Conservation (phyloP, 2,797 vertebrate species). For the Microchirus variegatus region DNA sequence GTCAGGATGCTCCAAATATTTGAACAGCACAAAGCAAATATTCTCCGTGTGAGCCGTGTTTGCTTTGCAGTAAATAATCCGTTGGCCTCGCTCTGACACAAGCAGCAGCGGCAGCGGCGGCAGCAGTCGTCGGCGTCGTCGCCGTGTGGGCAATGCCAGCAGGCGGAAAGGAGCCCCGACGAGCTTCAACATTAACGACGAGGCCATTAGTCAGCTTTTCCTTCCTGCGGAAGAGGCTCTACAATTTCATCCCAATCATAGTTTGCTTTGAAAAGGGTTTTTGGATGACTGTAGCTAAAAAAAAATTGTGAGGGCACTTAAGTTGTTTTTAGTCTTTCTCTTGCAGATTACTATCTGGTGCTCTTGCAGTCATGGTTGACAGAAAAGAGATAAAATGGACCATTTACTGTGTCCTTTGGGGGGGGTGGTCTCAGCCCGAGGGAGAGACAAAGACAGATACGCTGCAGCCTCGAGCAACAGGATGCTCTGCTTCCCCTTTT, state of each 20-base stretch:
- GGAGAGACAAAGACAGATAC: conserved; percentile 14
- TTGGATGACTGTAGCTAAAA: conserved; percentile 70
- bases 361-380: conserved; percentile 78
- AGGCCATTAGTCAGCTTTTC: conserved; percentile 79
- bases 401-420: conserved; percentile 75
- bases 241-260: conserved; percentile 88
- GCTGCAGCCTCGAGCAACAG: conserved; percentile 23
- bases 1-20: conserved; percentile 87
- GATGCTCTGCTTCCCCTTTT: conserved; percentile 29
- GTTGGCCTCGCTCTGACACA: conserved; percentile 19
- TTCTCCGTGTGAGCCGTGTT: conserved; percentile 62
- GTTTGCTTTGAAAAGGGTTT: conserved; percentile 79
- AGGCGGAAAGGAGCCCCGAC: conserved; percentile 77
- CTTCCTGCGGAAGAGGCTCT: conserved; percentile 86
- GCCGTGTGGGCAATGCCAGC: conserved; percentile 73
- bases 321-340: conserved; percentile 71
- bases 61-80: conserved; percentile 40
- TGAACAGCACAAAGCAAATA: conserved; percentile 89
- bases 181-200: conserved; percentile 77
- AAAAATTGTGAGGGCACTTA: conserved; percentile 80
- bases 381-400: conserved; percentile 79
- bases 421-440: conserved; percentile 54
- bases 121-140: no score
- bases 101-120: no score
- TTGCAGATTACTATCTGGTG: conserved; percentile 71